A percentile compares a stretch with the other conserved stretches of the same genome.
These are phyloP conservation scores for Herpetotheres cachinnans DNA, from an alignment of 2,113 vertebrate genomes.

Conservation along the genomic window DNA sequence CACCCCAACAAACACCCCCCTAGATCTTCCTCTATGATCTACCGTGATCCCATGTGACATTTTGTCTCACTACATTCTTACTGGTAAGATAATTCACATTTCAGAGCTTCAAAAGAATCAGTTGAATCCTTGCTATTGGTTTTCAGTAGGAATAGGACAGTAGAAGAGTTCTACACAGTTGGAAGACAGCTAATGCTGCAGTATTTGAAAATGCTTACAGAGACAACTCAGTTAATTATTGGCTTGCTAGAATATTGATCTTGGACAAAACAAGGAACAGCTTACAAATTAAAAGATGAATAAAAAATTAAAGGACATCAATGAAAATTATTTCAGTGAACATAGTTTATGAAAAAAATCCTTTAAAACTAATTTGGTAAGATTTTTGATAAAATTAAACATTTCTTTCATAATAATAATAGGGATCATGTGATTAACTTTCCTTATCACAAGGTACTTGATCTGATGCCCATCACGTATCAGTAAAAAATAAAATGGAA, in stretches of 20 bases:
- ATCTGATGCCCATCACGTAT: neutral
- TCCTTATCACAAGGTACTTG: neutral
- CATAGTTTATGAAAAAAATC: neutral
- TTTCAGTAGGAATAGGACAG: neutral
- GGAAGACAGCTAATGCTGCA: neutral
- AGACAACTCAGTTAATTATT: neutral
- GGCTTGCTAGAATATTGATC: neutral
- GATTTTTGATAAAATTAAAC: neutral
- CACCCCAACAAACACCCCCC: fast-evolving
- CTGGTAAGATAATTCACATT: neutral
- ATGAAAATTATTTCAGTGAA: neutral
- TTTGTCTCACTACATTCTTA: neutral
- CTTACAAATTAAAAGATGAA: neutral
- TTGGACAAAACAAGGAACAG: neutral
- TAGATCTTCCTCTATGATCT: neutral
- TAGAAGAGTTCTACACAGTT: neutral
- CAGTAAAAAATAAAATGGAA: neutral
- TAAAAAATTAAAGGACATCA: neutral
- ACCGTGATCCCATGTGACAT: neutral
- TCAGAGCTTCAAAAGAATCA: neutral
- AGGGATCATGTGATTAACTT: neutral
- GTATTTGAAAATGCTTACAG: neutral
- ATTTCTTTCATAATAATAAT: neutral
- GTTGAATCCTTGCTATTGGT: neutral
- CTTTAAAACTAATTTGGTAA: neutral